phyloP scores from a whole-genome alignment of 2,888 invertebrate species.

The Heliconius aoede region DNA sequence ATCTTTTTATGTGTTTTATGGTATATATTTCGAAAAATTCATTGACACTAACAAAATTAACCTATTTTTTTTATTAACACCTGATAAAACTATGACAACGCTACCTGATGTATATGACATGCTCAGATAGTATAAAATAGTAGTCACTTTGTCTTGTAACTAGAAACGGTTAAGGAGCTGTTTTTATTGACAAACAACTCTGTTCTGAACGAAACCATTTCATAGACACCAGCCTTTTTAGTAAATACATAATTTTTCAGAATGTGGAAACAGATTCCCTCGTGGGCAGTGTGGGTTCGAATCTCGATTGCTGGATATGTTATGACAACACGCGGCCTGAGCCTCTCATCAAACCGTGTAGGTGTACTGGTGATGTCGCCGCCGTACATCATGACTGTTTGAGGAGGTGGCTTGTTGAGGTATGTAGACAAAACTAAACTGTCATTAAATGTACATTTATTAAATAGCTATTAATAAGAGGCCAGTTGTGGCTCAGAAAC shows the following conservation, averaged over 20 bases:
- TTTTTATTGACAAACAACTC: too few species aligned
- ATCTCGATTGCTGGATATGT: constrained; percentile 95
- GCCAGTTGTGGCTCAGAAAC: too few species aligned
- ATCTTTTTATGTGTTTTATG: neutral
- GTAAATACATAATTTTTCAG: constrained; percentile 51
- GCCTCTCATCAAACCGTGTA: constrained; percentile 96
- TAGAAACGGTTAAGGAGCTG: too few species aligned
- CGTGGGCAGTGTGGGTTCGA: constrained; percentile 70
- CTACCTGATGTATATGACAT: too few species aligned
- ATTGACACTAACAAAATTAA: constrained; percentile 11
- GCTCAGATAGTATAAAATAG: too few species aligned
- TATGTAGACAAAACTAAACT: constrained; percentile 60
- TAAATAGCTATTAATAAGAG: too few species aligned
- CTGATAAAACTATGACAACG: neutral
- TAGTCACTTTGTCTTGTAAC: too few species aligned
- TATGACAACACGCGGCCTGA: constrained; percentile 92
- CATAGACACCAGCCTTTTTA: neutral
- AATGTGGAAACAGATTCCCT: constrained; percentile 78
- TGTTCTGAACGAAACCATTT: neutral
- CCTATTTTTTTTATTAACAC: neutral
- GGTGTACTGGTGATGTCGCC: constrained; percentile 95
- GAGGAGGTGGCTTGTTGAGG: constrained; percentile 94
- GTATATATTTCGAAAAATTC: neutral
- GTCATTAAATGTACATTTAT: too few species aligned
- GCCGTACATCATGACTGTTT: constrained; percentile 96